phyloP scores from a whole-genome alignment of 2,797 vertebrate species.

The Eurystomus glaucurus region DNA sequence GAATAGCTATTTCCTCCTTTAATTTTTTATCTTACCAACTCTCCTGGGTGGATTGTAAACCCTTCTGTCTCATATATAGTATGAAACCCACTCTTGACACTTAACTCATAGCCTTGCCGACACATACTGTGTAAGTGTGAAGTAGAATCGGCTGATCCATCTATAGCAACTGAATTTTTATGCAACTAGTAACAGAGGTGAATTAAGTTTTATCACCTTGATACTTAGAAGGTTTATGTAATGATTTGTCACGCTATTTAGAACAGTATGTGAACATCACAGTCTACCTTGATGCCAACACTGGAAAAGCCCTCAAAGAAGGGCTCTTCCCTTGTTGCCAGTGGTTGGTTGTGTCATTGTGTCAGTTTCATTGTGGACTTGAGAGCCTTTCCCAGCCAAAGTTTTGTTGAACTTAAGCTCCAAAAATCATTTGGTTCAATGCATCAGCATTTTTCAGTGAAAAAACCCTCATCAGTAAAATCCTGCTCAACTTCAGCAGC shows the following conservation, averaged over 20 bases:
- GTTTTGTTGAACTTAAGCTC: not conserved
- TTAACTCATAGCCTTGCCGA: not conserved
- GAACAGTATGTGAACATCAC: not conserved
- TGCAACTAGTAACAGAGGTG: not conserved
- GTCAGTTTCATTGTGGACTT: not conserved
- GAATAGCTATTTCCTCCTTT: not conserved
- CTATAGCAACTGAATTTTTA: constrained; percentile 23
- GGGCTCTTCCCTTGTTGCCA: not conserved
- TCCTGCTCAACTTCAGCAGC: not conserved
- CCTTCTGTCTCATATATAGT: not conserved
- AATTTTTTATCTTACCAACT: not conserved
- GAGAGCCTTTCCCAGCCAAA: not conserved
- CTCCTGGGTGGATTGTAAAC: not conserved
- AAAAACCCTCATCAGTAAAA: not conserved
- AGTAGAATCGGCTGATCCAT: constrained; percentile 13
- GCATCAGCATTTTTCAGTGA: not conserved
- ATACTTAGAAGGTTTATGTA: not conserved
- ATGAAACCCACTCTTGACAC: not conserved
- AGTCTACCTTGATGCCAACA: not conserved
- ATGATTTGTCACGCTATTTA: not conserved
- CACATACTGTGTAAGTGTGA: not conserved
- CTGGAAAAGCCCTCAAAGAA: constrained; percentile 12
- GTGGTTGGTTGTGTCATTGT: not conserved
- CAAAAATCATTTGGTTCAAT: not conserved
- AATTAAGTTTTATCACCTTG: not conserved